Base-by-base conservation (phyloP, 2,797 vertebrate species). In the Poeciliopsis gracilis region DNA sequence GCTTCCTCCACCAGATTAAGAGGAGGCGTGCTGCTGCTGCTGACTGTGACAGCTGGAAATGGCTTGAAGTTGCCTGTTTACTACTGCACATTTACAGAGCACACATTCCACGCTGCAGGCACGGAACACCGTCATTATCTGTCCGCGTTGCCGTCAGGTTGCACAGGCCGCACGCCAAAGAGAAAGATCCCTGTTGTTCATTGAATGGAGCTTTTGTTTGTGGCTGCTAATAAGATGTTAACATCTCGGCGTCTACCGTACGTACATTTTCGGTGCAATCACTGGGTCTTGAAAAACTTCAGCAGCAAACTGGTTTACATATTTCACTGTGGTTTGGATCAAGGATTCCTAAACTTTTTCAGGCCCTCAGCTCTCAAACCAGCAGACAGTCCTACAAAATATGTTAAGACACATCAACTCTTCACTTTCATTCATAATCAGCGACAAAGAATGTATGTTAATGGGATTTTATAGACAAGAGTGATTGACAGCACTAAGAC, bases 1-100 rank as follows among this genome's bases (percentile, higher is more conserved):
- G 77, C 55, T 76, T 78, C 77, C 74, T 75, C 59, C 55, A 41
- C 71, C 72, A 76, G 81, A 86, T 86, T 43, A 86, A 84, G 73
- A 66, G 71, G 80, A 59, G 69, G 13, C 76, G 38, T 30, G 76
- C 11, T 69, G 66, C 73, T 73, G 20, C 84, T 72, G 82, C 33
- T 85, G 81, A 82, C 74, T 75, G 2, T 25, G 70, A 55, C 59
- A 49, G 81, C 63, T 79, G 69, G 51, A 83, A 81, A 88, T 71
- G 73, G 33, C 53, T 83, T 71, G 13, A 72, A 73, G 59, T 66
- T 79, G 16, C 41, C n/a, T 61, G 15, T 79, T 81, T 84, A 77
- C 55, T 79, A 67, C 0, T 41, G 3, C 45, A 61, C 30, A 77
- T 75, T 49, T 75, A 69, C 79, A 77, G 61, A 43, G 79, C 72